These are phyloP conservation scores for Acromyrmex charruanus DNA, from an alignment of 1,140 invertebrate species.

Conservation along the genomic window DNA sequence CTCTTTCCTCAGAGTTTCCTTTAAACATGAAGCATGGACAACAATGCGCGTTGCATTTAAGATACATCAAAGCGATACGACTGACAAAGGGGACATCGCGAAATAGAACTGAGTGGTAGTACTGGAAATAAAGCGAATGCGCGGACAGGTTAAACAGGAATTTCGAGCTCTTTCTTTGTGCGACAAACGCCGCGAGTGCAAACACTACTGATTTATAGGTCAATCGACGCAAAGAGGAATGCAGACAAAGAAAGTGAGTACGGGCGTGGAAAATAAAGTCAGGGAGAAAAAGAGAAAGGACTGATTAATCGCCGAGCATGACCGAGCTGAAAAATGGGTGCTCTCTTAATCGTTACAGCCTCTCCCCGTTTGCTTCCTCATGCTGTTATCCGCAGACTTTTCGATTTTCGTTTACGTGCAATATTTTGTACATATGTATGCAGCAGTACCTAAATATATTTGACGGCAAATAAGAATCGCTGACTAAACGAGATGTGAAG, in stretches of 20 bases:
- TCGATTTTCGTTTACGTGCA: neutral
- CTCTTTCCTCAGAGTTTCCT: constrained; percentile 14
- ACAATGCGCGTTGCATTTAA: constrained; percentile 44
- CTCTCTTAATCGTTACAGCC: constrained; percentile 45
- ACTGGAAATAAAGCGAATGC: constrained; percentile 34
- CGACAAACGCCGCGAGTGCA: constrained; percentile 63
- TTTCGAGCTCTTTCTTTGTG: constrained; percentile 68
- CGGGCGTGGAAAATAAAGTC: constrained; percentile 32
- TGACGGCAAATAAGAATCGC: constrained; percentile 22
- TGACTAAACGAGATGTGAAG: neutral
- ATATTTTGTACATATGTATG: constrained; percentile 16
- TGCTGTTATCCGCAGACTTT: neutral
- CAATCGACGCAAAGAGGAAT: constrained; percentile 59
- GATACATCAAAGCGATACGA: constrained; percentile 50
- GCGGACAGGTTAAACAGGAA: constrained; percentile 69
- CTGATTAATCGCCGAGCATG: constrained; percentile 67
- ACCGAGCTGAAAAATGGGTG: constrained; percentile 65
- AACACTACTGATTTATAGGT: constrained; percentile 72
- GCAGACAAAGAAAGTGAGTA: neutral
- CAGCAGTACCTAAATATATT: neutral
- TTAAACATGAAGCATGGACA: constrained; percentile 24
- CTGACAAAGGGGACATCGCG: constrained; percentile 45
- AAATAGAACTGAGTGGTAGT: constrained; percentile 28
- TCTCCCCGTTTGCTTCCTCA: neutral
- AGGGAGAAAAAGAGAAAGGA: constrained; percentile 34